phyloP scores from a whole-genome alignment of 2,113 vertebrate genomes.

The Microcebus jonahi region DNA sequence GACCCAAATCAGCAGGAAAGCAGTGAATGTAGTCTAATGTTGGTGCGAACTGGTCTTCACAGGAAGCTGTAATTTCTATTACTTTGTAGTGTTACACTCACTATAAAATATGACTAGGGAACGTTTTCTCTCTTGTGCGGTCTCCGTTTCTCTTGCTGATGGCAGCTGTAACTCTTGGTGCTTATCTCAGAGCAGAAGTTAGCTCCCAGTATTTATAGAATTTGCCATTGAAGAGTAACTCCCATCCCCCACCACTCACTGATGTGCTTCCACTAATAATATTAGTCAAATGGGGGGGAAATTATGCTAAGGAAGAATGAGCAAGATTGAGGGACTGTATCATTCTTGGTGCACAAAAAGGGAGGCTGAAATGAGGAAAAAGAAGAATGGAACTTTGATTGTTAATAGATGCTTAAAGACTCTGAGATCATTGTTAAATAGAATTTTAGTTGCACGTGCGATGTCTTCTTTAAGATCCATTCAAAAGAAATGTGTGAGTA shows the following conservation, averaged over 20 bases:
- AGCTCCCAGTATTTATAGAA: neutral
- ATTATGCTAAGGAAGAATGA: constrained; percentile 56
- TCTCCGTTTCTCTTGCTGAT: neutral
- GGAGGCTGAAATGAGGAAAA: constrained; percentile 48
- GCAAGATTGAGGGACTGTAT: constrained; percentile 50
- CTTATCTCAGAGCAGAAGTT: constrained; percentile 12
- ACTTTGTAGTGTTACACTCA: neutral
- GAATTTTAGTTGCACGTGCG: neutral
- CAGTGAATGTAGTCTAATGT: neutral
- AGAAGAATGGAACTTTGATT: constrained; percentile 80
- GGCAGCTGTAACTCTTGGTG: neutral
- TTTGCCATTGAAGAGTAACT: neutral
- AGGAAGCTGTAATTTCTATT: neutral
- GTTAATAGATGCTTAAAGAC: constrained; percentile 80
- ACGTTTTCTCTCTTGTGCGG: neutral
- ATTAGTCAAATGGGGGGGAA: constrained; percentile 15
- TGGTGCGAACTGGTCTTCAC: neutral
- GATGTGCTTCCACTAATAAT: constrained; percentile 49
- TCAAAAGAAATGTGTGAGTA: constrained; percentile 8
- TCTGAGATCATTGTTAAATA: constrained; percentile 48
- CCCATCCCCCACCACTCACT: neutral
- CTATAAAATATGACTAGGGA: neutral
- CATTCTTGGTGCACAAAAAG: constrained; percentile 72
- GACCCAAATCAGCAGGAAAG: neutral
- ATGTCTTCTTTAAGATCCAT: neutral